A percentile compares a stretch with the other conserved stretches of the same genome.
Conservation (phyloP, 2,888 invertebrate species). For the Hirudinaria manillensis region DNA sequence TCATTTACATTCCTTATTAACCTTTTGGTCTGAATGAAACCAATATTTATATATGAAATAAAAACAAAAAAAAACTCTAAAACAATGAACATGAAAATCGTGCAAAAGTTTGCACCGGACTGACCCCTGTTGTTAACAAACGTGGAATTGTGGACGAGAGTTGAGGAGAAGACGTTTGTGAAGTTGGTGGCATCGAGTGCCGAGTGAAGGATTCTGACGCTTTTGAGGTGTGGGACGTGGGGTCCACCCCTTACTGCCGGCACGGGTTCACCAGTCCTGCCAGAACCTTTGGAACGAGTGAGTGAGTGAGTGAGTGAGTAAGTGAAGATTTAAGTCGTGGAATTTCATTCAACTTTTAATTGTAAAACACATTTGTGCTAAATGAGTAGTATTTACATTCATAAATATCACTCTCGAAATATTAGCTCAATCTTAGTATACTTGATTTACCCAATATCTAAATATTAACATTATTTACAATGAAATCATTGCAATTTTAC, state of each 20-base stretch:
- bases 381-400: background rate
- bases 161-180: slow-evolving; percentile 74
- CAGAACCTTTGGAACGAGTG: slow-evolving; percentile 14
- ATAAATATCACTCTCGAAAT: background rate
- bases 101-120: background rate
- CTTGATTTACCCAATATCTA: no score
- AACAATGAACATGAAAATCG: no score
- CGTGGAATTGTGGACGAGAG: slow-evolving; percentile 73
- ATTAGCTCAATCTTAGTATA: background rate
- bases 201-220: slow-evolving; percentile 75
- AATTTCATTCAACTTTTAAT: no score
- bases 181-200: slow-evolving; percentile 90
- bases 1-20: no score
- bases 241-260: slow-evolving; percentile 52
- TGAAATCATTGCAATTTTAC: no score
- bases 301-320: no score
- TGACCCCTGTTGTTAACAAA: slow-evolving; percentile 71
- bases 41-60: no score
- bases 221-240: slow-evolving; percentile 74
- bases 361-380: background rate
- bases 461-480: no score
- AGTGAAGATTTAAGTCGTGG: no score
- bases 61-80: background rate
- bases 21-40: no score
- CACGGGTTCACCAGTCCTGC: slow-evolving; percentile 39